A percentile compares a stretch with the other conserved stretches of the same genome.
Conservation (phyloP, 2,113 vertebrate genomes). For the Lophius piscatorius region DNA sequence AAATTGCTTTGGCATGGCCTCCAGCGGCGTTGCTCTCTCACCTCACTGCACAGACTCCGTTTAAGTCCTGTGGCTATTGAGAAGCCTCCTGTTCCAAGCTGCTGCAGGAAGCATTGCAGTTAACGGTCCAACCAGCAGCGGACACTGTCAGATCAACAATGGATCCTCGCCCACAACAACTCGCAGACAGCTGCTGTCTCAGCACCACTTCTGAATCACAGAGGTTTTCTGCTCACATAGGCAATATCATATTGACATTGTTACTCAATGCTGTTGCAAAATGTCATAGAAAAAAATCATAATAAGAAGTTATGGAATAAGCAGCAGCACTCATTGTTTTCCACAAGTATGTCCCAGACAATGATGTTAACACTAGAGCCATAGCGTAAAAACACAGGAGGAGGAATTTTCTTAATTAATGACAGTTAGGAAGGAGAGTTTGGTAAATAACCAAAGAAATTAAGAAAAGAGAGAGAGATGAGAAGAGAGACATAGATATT, state of each 20-base stretch:
- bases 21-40: too few species aligned
- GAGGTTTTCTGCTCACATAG: background rate
- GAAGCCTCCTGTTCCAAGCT: background rate
- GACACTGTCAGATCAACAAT: constrained; percentile 84
- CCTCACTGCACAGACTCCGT: background rate
- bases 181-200: constrained; percentile 17
- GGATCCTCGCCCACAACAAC: constrained; percentile 25
- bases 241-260: background rate
- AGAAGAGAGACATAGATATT: background rate
- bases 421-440: too few species aligned
- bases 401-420: too few species aligned
- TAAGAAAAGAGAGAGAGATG: too few species aligned
- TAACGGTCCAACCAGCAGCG: constrained; percentile 78
- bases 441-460: too few species aligned
- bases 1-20: background rate
- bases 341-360: too few species aligned
- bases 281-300: too few species aligned
- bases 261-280: too few species aligned
- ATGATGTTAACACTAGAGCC: too few species aligned
- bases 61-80: background rate
- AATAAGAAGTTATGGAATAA: too few species aligned
- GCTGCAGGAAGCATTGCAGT: constrained; percentile 70
- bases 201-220: background rate
- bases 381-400: too few species aligned
- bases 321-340: too few species aligned